phyloP scores from a whole-genome alignment of 2,888 invertebrate species.

The Nowickia ferox region DNA sequence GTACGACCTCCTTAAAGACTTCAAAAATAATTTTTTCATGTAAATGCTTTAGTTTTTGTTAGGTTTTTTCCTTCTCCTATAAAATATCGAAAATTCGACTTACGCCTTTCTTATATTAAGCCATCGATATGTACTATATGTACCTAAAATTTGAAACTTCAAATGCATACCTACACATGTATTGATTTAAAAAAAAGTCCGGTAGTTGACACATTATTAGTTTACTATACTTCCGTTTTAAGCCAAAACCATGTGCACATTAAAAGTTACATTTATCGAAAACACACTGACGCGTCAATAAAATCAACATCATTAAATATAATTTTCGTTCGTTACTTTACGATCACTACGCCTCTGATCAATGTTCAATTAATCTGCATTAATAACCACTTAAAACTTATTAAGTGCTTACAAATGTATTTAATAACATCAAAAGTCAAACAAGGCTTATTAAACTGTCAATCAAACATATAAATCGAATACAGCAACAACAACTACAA shows the following conservation, averaged over 20 bases:
- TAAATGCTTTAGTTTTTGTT: too few species aligned
- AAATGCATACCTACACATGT: neutral
- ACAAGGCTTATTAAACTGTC: constrained; percentile 72
- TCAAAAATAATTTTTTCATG: too few species aligned
- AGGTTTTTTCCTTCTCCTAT: too few species aligned
- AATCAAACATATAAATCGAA: constrained; percentile 61
- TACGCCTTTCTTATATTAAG: too few species aligned
- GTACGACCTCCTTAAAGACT: too few species aligned
- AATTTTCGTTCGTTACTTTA: constrained; percentile 5
- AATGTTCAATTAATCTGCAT: constrained; percentile 71
- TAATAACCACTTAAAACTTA: constrained; percentile 72
- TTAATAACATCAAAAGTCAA: constrained; percentile 71
- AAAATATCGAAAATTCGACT: too few species aligned
- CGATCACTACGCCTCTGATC: constrained; percentile 66
- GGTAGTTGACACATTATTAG: constrained; percentile 15
- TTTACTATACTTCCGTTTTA: constrained; percentile 16
- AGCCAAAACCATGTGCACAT: neutral
- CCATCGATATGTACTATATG: too few species aligned
- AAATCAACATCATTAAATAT: neutral
- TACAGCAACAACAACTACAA: constrained; percentile 21
- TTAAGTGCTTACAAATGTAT: constrained; percentile 72
- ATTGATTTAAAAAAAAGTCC: constrained; percentile 19
- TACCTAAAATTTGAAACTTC: neutral
- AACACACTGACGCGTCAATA: neutral
- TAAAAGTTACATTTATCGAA: constrained; percentile 3